Percentiles rank a stretch among this genome's conserved stretches.
phyloP scores from a whole-genome alignment of 1,140 invertebrate genomes.

The Belonocnema kinseyi region DNA sequence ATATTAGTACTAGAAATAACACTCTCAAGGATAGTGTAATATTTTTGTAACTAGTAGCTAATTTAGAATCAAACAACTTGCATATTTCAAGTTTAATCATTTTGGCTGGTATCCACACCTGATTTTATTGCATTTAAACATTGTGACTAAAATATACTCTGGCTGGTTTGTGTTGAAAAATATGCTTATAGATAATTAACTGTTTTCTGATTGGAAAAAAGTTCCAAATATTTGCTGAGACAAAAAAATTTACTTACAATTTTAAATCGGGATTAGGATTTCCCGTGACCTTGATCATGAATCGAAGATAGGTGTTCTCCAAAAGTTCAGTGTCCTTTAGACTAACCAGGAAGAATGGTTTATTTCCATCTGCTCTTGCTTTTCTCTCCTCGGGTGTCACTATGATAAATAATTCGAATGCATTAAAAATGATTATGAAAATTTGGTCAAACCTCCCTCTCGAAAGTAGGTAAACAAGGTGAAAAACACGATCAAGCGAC shows the following conservation, averaged over 20 bases:
- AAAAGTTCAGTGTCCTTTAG: conserved; percentile 91
- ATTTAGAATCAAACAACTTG: conserved; percentile 13
- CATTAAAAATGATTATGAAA: not conserved
- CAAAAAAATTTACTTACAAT: conserved; percentile 83
- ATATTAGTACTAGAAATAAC: not conserved
- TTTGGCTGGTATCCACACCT: not conserved
- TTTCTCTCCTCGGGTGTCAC: conserved; percentile 83
- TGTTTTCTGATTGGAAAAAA: not conserved
- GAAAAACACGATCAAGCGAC: too few species aligned
- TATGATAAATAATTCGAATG: conserved; percentile 61
- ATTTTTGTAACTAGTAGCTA: conserved; percentile 11
- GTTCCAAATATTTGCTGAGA: not conserved
- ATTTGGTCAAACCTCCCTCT: too few species aligned
- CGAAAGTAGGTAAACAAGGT: too few species aligned
- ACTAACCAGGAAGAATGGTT: conserved; percentile 86
- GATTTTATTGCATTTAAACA: not conserved
- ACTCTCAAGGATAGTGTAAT: conserved; percentile 1
- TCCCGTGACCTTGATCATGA: conserved; percentile 92
- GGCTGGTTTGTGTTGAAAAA: too few species aligned
- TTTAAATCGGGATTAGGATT: conserved; percentile 89
- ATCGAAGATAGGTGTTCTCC: conserved; percentile 90
- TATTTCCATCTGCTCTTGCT: conserved; percentile 81
- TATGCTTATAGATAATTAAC: not conserved
- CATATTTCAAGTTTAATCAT: conserved; percentile 4
- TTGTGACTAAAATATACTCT: too few species aligned